These are phyloP conservation scores for Sebastes vulpes DNA, from an alignment of 2,797 vertebrate genomes.

Conservation along the genomic window DNA sequence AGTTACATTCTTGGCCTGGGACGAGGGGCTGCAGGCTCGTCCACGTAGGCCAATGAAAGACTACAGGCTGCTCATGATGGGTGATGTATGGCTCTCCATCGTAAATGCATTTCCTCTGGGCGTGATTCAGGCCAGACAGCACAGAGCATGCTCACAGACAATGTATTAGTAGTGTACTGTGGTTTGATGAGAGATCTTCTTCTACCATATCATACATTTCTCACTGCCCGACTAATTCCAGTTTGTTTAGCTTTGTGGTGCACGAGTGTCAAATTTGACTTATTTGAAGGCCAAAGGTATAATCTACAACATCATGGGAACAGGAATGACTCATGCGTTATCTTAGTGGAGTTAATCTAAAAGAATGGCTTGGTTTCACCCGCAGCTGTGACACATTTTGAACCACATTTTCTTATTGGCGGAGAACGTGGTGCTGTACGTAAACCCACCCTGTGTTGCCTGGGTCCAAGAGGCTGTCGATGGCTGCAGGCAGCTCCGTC, in stretches of 20 bases:
- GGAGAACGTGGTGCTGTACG: neutral
- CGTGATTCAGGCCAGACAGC: conserved; percentile 29
- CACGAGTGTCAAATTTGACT: conserved; percentile 53
- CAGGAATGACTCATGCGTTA: conserved; percentile 52
- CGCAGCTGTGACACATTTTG: conserved; percentile 27
- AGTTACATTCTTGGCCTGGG: conserved; percentile 75
- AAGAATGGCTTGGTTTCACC: conserved; percentile 29
- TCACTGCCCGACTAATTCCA: conserved; percentile 18
- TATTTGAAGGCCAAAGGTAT: conserved; percentile 31
- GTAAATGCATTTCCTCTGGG: conserved; percentile 65
- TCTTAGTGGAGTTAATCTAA: conserved; percentile 42
- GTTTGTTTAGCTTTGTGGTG: conserved; percentile 37
- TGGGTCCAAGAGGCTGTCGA: conserved; percentile 86
- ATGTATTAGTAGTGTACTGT: conserved; percentile 24
- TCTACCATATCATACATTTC: conserved; percentile 33
- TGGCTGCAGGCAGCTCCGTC: conserved; percentile 92
- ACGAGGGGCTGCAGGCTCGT: conserved; percentile 44
- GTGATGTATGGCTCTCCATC: conserved; percentile 62
- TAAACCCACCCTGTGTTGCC: conserved; percentile 87
- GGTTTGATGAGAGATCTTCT: conserved; percentile 49
- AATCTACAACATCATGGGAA: conserved; percentile 52
- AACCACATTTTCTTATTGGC: conserved; percentile 12
- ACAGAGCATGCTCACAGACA: neutral
- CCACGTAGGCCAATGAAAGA: conserved; percentile 59
- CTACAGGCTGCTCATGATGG: conserved; percentile 45